Percentiles rank a stretch among this genome's conserved stretches.
phyloP scores from a whole-genome alignment of 2,797 vertebrate species.

The Chloroceryle amazona region DNA sequence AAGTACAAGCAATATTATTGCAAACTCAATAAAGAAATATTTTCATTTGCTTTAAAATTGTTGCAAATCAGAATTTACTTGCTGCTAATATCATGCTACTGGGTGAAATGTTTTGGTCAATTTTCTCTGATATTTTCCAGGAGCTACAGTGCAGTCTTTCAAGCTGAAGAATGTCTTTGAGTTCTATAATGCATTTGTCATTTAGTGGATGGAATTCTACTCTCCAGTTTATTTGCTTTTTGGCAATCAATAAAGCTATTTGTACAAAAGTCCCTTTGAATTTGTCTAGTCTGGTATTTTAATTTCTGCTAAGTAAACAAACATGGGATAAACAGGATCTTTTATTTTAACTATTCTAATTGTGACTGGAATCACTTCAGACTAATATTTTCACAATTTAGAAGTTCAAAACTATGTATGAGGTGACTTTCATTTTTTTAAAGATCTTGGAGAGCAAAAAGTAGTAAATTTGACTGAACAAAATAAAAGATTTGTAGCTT shows the following conservation, averaged over 20 bases:
- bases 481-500: neutral
- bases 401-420: neutral
- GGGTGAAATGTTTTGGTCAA: neutral
- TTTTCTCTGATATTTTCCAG: conserved; percentile 33
- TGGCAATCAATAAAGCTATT: conserved; percentile 69
- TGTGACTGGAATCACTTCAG: neutral
- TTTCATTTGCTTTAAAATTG: neutral
- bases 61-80: neutral
- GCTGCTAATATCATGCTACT: neutral
- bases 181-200: conserved; percentile 53
- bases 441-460: neutral
- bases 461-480: neutral
- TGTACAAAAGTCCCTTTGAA: conserved; percentile 57
- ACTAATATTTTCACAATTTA: neutral
- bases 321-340: conserved; percentile 4
- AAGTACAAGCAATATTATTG: neutral
- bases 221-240: conserved; percentile 67
- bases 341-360: conserved; percentile 31
- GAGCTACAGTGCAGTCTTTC: conserved; percentile 25
- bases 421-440: neutral
- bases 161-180: conserved; percentile 51
- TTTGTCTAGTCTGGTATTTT: conserved; percentile 57
- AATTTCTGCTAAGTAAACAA: conserved; percentile 62
- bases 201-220: conserved; percentile 30
- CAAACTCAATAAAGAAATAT: neutral